These are phyloP conservation scores for Stenichneumon culpator DNA, from an alignment of 2,888 invertebrate species.

Conservation along the genomic window DNA sequence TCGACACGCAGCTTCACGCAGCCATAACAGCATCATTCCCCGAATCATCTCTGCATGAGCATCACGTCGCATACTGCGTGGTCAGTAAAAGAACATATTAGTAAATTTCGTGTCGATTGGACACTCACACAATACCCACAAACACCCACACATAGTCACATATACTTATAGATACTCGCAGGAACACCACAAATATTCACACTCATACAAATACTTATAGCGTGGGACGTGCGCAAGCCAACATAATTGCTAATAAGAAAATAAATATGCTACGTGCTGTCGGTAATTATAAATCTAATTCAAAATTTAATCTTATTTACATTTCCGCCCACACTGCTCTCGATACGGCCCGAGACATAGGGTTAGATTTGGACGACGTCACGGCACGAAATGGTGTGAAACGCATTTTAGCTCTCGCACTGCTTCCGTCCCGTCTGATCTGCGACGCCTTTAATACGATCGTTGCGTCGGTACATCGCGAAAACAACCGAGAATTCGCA, in stretches of 20 bases:
- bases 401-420: neutral
- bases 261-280: neutral
- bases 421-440: neutral
- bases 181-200: neutral
- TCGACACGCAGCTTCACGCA: neutral
- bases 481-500: neutral
- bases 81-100: neutral
- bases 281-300: neutral
- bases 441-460: neutral
- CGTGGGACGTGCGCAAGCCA: too few species aligned
- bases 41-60: neutral
- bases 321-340: neutral
- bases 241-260: neutral
- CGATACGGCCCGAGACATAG: too few species aligned
- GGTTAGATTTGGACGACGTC: neutral
- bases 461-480: neutral
- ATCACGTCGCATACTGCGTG: neutral
- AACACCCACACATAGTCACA: too few species aligned
- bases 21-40: neutral
- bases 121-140: too few species aligned
- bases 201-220: neutral
- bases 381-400: neutral
- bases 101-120: too few species aligned
- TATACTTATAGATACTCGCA: neutral
- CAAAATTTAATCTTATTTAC: neutral